Evolutionary conservation across 2,888 invertebrate species (phyloP), one percentile per base, ranked within the genome.

Genomic region (Oscheius sp.): DNA sequence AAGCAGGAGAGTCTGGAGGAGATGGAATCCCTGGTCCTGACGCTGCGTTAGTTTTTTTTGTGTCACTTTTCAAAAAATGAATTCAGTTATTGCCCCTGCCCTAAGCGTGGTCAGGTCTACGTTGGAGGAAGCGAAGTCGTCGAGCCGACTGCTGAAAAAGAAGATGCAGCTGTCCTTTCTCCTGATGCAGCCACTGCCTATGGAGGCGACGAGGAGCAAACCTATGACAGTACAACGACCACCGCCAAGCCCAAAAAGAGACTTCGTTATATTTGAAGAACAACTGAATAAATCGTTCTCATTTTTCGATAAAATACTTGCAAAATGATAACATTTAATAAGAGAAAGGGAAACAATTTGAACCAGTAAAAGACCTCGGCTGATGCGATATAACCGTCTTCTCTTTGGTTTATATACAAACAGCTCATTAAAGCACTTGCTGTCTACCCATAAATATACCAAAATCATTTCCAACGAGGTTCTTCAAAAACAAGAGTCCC

Each of bases 401-500:
- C 15, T 8, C 37, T 37, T 15, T 15, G 37, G 8, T 48, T 48
- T 48, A 48, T 48, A 12, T 48, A 48, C 48, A 48, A 20, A 48
- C 20, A 48, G 17, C 48, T 23, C 48, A n/a, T 48, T 25, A 48
- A 48, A 48, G 25, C 20, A 12, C 20, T 25, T 12, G 48, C 48
- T 12, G 23, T 25, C 20, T 15, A 23, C 34, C n/a, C 46, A n/a
- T 3, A 31, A n/a, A 33, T 34, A 52, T 20, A 66, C 17, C 42
- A 20, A 4, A 12, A 58, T 33, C 37, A 50, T 50, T 52, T 52
- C 64, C 53, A 45, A 6, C 45, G 53, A 1, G 70, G 53, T 69
- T 78, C 78, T 34, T 78, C 78, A 27, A 78, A 78, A 20, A 78
- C 71, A 3, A 78, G 71, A 17, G 75, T 71, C 46, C 78, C 78